Percentiles rank a stretch among this genome's conserved stretches.
These are phyloP conservation scores for Leucopsar rothschildi DNA, from an alignment of 2,113 vertebrate species.

Conservation along the genomic window DNA sequence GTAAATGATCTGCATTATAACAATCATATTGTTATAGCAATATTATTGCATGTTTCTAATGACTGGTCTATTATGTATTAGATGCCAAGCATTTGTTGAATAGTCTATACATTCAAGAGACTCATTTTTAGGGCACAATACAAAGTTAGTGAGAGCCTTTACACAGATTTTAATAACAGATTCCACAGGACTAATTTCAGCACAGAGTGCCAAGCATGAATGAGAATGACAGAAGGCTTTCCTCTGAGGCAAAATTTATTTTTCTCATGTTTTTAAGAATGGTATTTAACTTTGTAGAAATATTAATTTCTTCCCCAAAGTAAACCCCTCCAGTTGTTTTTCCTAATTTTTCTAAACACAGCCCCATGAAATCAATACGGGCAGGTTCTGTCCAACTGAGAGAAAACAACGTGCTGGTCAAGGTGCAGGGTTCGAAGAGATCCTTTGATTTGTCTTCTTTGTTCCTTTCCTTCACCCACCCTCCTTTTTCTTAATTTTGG, in stretches of 20 bases:
- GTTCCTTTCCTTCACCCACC: background rate
- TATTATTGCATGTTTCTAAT: constrained; percentile 31
- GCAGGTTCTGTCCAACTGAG: background rate
- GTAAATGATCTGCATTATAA: constrained; percentile 2
- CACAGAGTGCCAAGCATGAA: background rate
- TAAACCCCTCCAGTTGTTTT: background rate
- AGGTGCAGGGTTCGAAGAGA: background rate
- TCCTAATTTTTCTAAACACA: background rate
- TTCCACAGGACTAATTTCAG: constrained; percentile 1
- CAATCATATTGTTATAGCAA: constrained; percentile 15
- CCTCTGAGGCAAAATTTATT: background rate
- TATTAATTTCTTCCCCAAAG: background rate
- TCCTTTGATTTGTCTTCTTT: background rate
- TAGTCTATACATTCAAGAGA: background rate
- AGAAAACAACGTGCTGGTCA: background rate
- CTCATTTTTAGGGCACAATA: constrained; percentile 5
- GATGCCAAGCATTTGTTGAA: constrained; percentile 6
- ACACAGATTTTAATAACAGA: constrained; percentile 21
- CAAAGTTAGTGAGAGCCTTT: constrained; percentile 16
- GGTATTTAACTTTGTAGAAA: background rate
- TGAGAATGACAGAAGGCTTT: background rate
- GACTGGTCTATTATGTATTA: constrained; percentile 9
- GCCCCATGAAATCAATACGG: background rate
- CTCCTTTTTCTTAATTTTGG: background rate
- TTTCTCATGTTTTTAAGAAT: background rate